These are phyloP conservation scores for Noturus placidus DNA, from an alignment of 2,113 vertebrate species.

Conservation along the genomic window DNA sequence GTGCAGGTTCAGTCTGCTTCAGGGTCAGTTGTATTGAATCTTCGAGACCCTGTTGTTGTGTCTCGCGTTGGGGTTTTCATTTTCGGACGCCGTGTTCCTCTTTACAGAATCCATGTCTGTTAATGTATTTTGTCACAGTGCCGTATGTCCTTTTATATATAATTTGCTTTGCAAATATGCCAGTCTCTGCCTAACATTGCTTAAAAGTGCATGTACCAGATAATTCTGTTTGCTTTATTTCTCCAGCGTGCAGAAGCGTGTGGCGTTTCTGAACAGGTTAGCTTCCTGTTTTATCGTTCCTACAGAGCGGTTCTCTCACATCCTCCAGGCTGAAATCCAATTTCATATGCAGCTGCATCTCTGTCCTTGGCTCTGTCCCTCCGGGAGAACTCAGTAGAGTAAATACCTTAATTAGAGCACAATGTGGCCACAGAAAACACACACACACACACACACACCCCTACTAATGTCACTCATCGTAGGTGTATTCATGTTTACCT, in stretches of 20 bases:
- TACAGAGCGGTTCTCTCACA: neutral
- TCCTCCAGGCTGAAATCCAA: slow-evolving; percentile 23
- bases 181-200: neutral
- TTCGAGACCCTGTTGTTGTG: too few species aligned
- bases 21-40: neutral
- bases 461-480: neutral
- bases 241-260: too few species aligned
- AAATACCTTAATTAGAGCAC: slow-evolving; percentile 38
- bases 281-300: neutral
- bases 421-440: neutral
- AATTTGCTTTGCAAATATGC: neutral
- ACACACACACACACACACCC: slow-evolving; percentile 3
- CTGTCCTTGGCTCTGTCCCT: slow-evolving; percentile 41
- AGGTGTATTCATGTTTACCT: neutral
- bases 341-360: slow-evolving; percentile 18
- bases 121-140: neutral
- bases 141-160: neutral
- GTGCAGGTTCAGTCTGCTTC: neutral
- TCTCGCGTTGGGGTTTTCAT: neutral
- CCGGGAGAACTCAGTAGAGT: slow-evolving; percentile 18
- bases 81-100: neutral
- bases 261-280: neutral
- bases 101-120: neutral
- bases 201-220: neutral
- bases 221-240: neutral